Evolutionary conservation across 2,888 invertebrate species (phyloP), one percentile per base, ranked within the genome.

Genomic region (Tipula lateralis): DNA sequence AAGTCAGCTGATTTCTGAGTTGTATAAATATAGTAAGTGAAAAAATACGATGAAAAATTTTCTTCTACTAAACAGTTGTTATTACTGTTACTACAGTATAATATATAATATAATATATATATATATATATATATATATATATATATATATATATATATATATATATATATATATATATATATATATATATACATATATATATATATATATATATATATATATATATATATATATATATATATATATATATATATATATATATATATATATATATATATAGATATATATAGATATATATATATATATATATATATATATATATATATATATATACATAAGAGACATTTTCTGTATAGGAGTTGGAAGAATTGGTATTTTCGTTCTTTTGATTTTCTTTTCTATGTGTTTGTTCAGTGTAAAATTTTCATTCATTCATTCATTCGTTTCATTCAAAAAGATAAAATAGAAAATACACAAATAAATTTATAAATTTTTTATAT

Each of bases 1-100:
- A 66, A 66, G 66, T 66, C 66, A 66, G 66, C 66, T 66, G 66
- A 66, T 66, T 66, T 66, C 66, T 66, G 66, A 24, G 66, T 66
- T 66, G 66, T 19, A 66, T 66, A 66, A 66, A 66, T 66, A 66
- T 66, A 66, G 66, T 66, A 66, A 66, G 66, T 66, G 66, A 12
- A 66, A 66, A 66, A 66, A 66, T 66, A 66, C 66, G 66, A 66
- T 66, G 44, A 50, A 50, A 50, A 66, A 24, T 66, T 24, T 66
- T 44, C 24, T 66, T 24, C 24, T 66, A 2, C 24, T 66, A 6
- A n/a, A 24, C 24, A 24, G 24, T 66, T 66, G 24, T 66, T 66
- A 24, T 66, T 66, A 9, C 66, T 24, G 13, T 12, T 66, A 24
- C 24, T 66, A 66, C 24, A 19, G 66, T 66, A 66, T 24, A n/a